Evolutionary conservation across 2,113 vertebrate genomes (phyloP), one percentile per base, ranked within the genome.

Genomic region (Brachyhypopomus occidentalis): DNA sequence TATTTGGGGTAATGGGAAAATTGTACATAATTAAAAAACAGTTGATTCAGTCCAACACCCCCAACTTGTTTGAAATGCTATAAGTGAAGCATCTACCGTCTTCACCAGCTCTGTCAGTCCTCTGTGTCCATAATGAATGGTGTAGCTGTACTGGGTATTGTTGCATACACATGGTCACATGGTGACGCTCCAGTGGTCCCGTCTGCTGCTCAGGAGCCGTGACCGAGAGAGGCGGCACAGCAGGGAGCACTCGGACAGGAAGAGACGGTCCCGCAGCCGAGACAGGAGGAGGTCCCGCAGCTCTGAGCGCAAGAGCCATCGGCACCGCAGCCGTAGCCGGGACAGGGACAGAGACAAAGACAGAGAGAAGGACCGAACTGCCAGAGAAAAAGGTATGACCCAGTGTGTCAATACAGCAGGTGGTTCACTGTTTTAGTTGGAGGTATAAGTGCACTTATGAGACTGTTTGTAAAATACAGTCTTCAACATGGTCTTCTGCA

Each of bases 201-300:
- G n/a, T 62, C 8, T 72, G 27, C 5, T 78, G 34, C 34, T 8
- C 22, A 94, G 93, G 89, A 94, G 94, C 81, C 95, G 97, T 81
- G 98, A 98, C 88, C 92, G 94, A 89, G 96, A 98, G 82, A 92
- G 94, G 78, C 93, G 94, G 78, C 92, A 96, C 87, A 98, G 96
- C 89, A 94, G 96, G 38, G 97, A 97, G 14, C 96, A 92, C 27
- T 86, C 89, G 0, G 94, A 95, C 89, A 95, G 95, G 86, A 99
- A 97, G 85, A 95, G 95, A 20, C 95, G 96, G 76, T 99, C 98
- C 85, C 97, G 96, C 63, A 99, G 98, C 73, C 92, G 95, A 41
- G 98, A 99, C 75, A 92, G 93, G 85, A 96, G 89, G 87, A 92
- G 95, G 80, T 99, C 98, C 9, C 97, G 96, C 85, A 99, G 96